A percentile compares a stretch with the other conserved stretches of the same genome.
phyloP scores from a whole-genome alignment of 37 sponge, comb jelly and placozoan genomes.

The Aphrocallistes beatrix region DNA sequence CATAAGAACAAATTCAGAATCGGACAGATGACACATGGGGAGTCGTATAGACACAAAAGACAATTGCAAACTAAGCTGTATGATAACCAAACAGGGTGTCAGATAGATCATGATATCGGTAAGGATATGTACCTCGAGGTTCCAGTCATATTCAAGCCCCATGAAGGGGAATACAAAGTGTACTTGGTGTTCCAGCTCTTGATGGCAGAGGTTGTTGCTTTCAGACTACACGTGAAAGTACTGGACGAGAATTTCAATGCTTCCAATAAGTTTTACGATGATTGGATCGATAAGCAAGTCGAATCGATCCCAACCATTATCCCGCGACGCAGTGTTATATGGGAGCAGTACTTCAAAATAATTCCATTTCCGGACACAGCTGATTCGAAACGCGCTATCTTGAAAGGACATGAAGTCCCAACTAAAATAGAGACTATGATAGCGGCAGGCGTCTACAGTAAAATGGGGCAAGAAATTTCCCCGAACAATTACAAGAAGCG shows the following conservation, averaged over 20 bases:
- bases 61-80: too few relatives aligned
- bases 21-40: neutral
- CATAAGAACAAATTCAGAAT: neutral
- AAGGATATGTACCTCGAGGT: neutral
- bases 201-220: neutral
- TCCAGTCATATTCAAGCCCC: neutral
- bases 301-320: neutral
- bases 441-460: neutral
- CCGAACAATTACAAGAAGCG: neutral
- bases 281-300: neutral
- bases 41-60: too few relatives aligned
- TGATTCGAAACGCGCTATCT: neutral
- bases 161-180: neutral
- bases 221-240: neutral
- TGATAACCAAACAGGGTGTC: neutral
- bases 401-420: neutral
- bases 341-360: neutral
- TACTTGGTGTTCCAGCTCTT: neutral
- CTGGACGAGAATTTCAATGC: neutral
- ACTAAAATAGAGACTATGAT: neutral
- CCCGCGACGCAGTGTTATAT: neutral
- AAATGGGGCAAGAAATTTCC: neutral
- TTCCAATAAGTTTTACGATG: neutral
- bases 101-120: neutral
- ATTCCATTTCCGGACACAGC: too few relatives aligned